phyloP scores from a whole-genome alignment of 2,797 vertebrate genomes.

The Platyrinchus mystaceus region DNA sequence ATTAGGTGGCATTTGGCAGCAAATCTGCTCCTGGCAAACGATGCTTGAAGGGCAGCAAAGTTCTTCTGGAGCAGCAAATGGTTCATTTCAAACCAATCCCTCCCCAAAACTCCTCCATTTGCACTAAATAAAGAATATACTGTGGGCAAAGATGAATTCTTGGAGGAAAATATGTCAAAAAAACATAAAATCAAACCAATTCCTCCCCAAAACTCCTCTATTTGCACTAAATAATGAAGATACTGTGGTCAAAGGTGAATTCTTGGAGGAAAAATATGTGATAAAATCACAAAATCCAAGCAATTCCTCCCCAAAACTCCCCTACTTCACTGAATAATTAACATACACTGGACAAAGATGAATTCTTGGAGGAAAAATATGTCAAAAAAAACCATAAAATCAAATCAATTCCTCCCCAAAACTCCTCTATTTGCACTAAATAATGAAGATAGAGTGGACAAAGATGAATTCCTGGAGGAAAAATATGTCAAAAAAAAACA shows the following conservation, averaged over 20 bases:
- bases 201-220: accelerated
- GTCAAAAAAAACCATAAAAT: not conserved
- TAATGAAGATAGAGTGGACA: not conserved
- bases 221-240: not conserved
- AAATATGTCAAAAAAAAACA: not conserved
- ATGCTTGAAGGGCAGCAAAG: not conserved
- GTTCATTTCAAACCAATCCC: not conserved
- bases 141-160: not conserved
- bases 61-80: not conserved
- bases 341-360: not conserved
- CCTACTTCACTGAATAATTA: not conserved
- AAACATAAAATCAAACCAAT: not conserved
- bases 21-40: not conserved
- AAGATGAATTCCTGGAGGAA: not conserved
- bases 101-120: not conserved
- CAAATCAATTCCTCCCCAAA: accelerated
- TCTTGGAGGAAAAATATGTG: not conserved
- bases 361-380: not conserved
- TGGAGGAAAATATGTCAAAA: not conserved
- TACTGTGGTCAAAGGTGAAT: not conserved
- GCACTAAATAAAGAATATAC: not conserved
- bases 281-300: not conserved
- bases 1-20: not conserved
- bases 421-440: not conserved
- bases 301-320: not conserved